phyloP scores from a whole-genome alignment of 2,797 vertebrate genomes.

The Ctenopoma multispine region DNA sequence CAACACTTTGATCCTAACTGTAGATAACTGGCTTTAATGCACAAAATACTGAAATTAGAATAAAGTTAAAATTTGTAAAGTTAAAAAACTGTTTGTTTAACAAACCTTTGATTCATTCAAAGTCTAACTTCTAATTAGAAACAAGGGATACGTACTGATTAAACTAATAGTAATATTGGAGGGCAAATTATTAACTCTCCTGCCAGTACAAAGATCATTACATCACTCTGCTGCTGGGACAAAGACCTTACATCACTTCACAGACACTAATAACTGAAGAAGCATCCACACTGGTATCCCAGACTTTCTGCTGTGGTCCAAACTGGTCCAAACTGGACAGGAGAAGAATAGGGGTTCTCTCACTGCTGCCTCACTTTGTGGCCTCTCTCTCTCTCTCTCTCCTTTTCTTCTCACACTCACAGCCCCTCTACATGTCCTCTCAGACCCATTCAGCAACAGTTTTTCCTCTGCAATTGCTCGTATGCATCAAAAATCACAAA shows the following conservation, averaged over 20 bases:
- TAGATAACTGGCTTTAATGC: conserved; percentile 3
- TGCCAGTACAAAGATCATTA: conserved; percentile 28
- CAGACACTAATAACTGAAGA: conserved; percentile 6
- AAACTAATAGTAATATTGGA: background rate
- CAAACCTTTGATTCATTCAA: conserved; percentile 6
- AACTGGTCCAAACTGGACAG: conserved; percentile 75
- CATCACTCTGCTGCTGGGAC: conserved; percentile 26
- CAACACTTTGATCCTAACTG: conserved; percentile 47
- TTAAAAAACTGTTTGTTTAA: background rate
- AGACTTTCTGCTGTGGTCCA: conserved; percentile 41
- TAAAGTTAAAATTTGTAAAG: background rate
- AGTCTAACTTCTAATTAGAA: background rate
- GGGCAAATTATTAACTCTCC: conserved; percentile 51
- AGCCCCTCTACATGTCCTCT: conserved; percentile 53
- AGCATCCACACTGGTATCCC: conserved; percentile 18
- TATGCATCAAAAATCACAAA: conserved; percentile 58
- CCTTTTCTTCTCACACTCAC: background rate
- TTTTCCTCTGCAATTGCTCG: conserved; percentile 66
- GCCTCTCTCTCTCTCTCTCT: conserved; percentile 6
- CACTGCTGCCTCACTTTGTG: conserved; percentile 10
- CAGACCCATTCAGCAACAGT: conserved; percentile 65
- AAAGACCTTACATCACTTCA: conserved; percentile 37
- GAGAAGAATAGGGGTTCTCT: conserved; percentile 52
- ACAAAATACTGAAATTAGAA: background rate
- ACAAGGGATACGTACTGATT: background rate